Base-by-base conservation (phyloP, 2,888 invertebrate species). In the Colletes collaris region DNA sequence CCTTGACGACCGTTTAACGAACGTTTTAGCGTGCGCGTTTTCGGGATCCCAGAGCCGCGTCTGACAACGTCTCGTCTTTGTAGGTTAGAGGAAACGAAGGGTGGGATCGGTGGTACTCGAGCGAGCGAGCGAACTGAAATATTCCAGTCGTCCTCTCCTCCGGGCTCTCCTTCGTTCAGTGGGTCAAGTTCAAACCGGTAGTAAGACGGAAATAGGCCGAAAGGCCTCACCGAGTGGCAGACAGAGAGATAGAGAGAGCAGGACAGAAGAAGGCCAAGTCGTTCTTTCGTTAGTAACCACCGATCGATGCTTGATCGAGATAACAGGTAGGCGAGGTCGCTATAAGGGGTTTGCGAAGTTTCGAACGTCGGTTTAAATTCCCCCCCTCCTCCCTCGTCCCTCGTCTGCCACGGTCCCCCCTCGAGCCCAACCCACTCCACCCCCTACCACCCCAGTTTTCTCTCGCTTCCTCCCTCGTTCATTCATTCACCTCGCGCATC, bases 161-260 rank as follows among this genome's bases (percentile, higher is more conserved):
- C 60, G 37, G 59, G 60, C 16, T 62, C 70, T 75, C 27, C 76
- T 60, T 56, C 65, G 71, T 86, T 87, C 85, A 89, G 73, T 92
- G 87, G 91, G 91, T 92, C 92, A 92, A 91, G 92, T 91, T 91
- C 90, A 88, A 85, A 79, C 77, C 67, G 72, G 53, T 19, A 53
- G 70, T 44, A 65, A 70, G 80, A 73, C 69, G 70, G 50, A 79
- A 75, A 65, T 65, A 58, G 77, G 68, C 72, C 53, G 53, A 55
- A 62, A 70, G 71, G 76, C 74, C 50, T 64, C 55, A 3, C 50
- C n/a, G 11, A 37, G 65, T 56, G 70, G 64, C 50, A 66, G 70
- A 77, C 60, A 13, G 63, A 19, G 53, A 60, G 27, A 67, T 55
- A 52, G 73, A 73, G 70, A 52, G 74, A 66, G 70, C 55, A 85